Evolutionary conservation across 2,113 vertebrate genomes (phyloP).

Genomic region (Ursus arctos): DNA sequence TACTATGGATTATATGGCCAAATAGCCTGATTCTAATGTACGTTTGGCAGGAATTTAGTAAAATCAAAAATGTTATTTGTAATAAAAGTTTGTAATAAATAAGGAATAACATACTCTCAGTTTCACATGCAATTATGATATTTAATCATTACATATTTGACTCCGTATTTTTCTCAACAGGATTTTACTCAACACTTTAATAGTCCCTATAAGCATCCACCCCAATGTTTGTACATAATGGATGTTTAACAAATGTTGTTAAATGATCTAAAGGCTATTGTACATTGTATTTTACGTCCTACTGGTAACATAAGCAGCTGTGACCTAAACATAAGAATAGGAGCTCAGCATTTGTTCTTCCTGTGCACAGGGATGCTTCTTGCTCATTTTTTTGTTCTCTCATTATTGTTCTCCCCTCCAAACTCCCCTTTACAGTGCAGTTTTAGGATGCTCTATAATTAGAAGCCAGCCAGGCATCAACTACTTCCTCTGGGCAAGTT

Average conservation of each 20-base stretch:
- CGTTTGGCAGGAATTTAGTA: constrained; percentile 16
- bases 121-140: not conserved
- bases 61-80: not conserved
- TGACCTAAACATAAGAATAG: constrained; percentile 18
- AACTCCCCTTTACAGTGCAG: not conserved
- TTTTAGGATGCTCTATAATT: constrained; percentile 77
- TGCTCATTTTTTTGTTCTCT: constrained; percentile 53
- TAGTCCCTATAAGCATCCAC: not conserved
- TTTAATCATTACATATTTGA: not conserved
- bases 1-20: not conserved
- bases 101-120: not conserved
- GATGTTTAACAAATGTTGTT: not conserved
- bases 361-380: not conserved
- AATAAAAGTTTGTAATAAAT: constrained; percentile 39
- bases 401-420: constrained; percentile 23
- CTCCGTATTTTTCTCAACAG: not conserved
- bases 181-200: not conserved
- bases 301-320: not conserved
- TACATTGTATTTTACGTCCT: not conserved
- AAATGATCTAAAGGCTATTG: not conserved
- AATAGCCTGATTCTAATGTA: not conserved
- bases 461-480: constrained; percentile 73
- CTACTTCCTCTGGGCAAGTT: constrained; percentile 80
- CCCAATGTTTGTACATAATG: not conserved
- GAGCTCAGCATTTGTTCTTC: not conserved